Percentiles rank a stretch among this genome's conserved stretches.
phyloP scores from a whole-genome alignment of 2,888 invertebrate species.

The Ariolimax columbianus region DNA sequence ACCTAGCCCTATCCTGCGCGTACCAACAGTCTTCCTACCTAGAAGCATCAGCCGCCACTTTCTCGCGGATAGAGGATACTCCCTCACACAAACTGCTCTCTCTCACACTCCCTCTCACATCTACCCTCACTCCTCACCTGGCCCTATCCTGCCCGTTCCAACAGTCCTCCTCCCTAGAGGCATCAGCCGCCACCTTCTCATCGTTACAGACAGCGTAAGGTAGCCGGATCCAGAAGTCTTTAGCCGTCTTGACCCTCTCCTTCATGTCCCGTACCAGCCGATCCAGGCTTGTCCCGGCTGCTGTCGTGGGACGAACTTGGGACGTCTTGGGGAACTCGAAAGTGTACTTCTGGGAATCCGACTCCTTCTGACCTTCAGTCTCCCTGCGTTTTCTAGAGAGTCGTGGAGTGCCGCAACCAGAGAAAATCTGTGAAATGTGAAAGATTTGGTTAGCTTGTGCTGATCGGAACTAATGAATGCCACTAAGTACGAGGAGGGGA shows the following conservation, averaged over 20 bases:
- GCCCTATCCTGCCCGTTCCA: conserved; percentile 86
- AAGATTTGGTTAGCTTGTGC: no score
- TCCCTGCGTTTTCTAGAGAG: conserved; percentile 77
- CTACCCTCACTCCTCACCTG: no score
- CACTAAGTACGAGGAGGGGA: no score
- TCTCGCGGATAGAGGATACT: no score
- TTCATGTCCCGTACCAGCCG: conserved; percentile 90
- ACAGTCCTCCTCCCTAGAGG: conserved; percentile 84
- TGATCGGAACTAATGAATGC: no score
- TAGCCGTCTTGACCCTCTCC: conserved; percentile 83
- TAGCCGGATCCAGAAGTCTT: conserved; percentile 91
- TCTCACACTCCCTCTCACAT: no score
- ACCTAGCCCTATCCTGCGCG: conserved; percentile 81
- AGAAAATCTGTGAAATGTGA: conserved; percentile 83
- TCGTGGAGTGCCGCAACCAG: conserved; percentile 90
- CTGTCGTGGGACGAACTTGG: conserved; percentile 43
- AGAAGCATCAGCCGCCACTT: conserved; percentile 84
- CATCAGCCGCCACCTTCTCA: conserved; percentile 84
- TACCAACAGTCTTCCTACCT: conserved; percentile 89
- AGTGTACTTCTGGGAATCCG: conserved; percentile 26
- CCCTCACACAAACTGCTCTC: no score
- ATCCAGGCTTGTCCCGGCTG: conserved; percentile 83
- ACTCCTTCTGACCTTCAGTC: conserved; percentile 5
- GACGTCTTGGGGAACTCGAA: conserved; percentile 34
- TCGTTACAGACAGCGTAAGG: conserved; percentile 90